Conservation (phyloP, 1,140 invertebrate species). For the Stenopsyche tienmushanensis region DNA sequence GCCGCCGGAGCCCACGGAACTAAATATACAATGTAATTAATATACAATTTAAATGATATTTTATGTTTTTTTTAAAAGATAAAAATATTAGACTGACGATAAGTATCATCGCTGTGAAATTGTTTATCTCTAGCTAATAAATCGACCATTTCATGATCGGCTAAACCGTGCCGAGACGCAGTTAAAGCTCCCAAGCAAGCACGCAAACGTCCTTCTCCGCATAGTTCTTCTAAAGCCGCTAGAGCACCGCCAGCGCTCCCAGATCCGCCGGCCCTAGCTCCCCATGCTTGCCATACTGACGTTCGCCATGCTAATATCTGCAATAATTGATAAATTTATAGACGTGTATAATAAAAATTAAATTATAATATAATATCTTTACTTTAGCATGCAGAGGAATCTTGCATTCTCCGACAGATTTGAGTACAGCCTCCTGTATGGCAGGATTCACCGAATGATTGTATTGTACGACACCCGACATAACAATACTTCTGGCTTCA, state of each 20-base stretch:
- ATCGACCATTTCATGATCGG: constrained; percentile 74
- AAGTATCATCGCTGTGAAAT: constrained; percentile 66
- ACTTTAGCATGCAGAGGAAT: constrained; percentile 69
- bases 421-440: constrained; percentile 60
- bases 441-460: constrained; percentile 63
- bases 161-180: constrained; percentile 68
- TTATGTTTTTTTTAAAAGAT: not conserved
- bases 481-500: constrained; percentile 57
- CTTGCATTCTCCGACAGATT: constrained; percentile 63
- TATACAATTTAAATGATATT: not conserved
- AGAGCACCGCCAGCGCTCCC: constrained; percentile 46
- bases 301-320: constrained; percentile 68
- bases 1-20: constrained; percentile 66
- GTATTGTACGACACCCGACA: constrained; percentile 60
- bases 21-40: constrained; percentile 42
- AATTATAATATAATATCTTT: not conserved
- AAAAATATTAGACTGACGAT: constrained; percentile 55
- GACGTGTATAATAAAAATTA: not conserved
- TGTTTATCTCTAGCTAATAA: constrained; percentile 68
- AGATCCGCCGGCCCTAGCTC: constrained; percentile 23
- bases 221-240: constrained; percentile 58
- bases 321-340: constrained; percentile 6
- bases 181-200: constrained; percentile 67
- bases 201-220: constrained; percentile 56
- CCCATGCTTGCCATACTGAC: constrained; percentile 57